Evolutionary conservation across 1,140 invertebrate species (phyloP).

Genomic region (Acyrthosiphon pisum): DNA sequence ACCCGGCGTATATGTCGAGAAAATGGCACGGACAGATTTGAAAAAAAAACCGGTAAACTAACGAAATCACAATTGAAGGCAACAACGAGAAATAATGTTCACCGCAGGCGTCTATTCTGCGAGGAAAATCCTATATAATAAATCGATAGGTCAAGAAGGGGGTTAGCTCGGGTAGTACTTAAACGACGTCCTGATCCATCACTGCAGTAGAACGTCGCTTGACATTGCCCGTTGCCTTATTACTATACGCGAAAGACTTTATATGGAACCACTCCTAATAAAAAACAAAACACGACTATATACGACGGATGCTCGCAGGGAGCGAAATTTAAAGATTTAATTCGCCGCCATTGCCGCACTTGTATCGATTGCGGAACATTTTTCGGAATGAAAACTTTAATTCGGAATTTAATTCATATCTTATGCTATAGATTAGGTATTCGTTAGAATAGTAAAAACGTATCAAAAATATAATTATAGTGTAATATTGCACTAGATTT

Average conservation of each 20-base stretch:
- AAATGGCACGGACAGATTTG: background rate
- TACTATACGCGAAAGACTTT: background rate
- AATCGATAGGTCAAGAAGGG: conserved; percentile 44
- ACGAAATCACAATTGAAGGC: conserved; percentile 33
- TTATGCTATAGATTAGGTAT: background rate
- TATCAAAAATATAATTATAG: background rate
- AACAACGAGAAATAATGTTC: conserved; percentile 19
- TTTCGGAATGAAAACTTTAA: background rate
- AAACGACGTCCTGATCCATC: conserved; percentile 30
- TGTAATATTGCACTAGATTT: background rate
- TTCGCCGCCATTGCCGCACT: background rate
- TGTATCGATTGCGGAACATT: background rate
- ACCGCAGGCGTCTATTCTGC: conserved; percentile 11
- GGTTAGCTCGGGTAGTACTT: conserved; percentile 37
- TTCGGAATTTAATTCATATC: background rate
- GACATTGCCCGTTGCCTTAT: background rate
- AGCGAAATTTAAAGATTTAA: background rate
- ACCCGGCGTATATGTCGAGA: background rate
- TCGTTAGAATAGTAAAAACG: background rate
- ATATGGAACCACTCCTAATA: background rate
- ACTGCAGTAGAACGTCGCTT: background rate
- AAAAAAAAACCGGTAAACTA: conserved; percentile 39
- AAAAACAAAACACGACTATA: background rate
- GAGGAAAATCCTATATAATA: background rate
- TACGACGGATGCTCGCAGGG: background rate